A percentile compares a stretch with the other conserved stretches of the same genome.
Conservation (phyloP, 2,113 vertebrate species). For the Mesitornis unicolor region DNA sequence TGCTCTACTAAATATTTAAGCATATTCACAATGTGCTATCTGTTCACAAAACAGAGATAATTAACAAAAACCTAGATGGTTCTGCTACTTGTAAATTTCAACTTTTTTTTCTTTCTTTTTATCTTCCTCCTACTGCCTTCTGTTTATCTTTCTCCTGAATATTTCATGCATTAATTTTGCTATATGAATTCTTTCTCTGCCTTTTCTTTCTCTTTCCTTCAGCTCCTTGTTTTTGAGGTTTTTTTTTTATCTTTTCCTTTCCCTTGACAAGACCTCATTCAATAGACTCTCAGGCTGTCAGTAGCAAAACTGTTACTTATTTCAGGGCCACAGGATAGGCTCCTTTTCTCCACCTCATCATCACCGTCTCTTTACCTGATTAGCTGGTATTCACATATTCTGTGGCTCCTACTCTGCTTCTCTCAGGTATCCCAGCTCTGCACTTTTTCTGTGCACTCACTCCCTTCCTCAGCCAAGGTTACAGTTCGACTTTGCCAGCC, state of each 20-base stretch:
- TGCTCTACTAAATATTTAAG: background rate
- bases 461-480: background rate
- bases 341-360: background rate
- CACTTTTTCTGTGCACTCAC: background rate
- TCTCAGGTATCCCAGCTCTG: background rate
- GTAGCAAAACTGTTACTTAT: background rate
- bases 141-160: background rate
- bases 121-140: background rate
- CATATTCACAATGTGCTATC: background rate
- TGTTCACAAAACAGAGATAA: background rate
- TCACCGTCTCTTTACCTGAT: background rate
- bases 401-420: background rate
- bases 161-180: background rate
- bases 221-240: background rate
- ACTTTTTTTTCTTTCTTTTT: slow-evolving; percentile 6
- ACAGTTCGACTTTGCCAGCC: background rate
- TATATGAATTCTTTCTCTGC: background rate
- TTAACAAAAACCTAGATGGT: background rate
- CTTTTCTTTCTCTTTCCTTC: background rate
- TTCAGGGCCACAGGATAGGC: background rate
- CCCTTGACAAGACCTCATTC: background rate
- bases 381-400: background rate
- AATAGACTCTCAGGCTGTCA: background rate
- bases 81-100: background rate
- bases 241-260: background rate